A percentile compares a stretch with the other conserved stretches of the same genome.
phyloP scores from a whole-genome alignment of 1,140 invertebrate species.

The Drosophila kurseongensis region DNA sequence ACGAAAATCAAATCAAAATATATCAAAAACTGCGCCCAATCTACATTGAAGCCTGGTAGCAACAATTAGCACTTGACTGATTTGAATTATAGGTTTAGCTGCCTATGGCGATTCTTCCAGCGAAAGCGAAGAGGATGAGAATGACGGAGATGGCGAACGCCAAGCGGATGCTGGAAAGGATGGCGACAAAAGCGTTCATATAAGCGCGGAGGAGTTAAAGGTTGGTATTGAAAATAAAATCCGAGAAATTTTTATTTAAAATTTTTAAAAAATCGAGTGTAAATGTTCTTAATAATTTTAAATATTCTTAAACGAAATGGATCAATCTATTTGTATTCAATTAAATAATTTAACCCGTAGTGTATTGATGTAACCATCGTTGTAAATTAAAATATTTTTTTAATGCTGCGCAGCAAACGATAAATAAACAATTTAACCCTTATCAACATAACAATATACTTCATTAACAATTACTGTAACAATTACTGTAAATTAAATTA shows the following conservation, averaged over 20 bases:
- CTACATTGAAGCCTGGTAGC: constrained; percentile 52
- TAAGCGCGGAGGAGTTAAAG: constrained; percentile 77
- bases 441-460: too few relatives aligned
- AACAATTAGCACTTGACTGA: constrained; percentile 79
- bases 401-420: too few relatives aligned
- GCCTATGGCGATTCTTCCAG: constrained; percentile 81
- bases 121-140: constrained; percentile 68
- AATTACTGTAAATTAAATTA: too few relatives aligned
- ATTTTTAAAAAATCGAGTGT: too few relatives aligned
- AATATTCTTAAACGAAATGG: too few relatives aligned
- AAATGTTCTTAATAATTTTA: too few relatives aligned
- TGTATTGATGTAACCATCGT: too few relatives aligned
- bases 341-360: too few relatives aligned
- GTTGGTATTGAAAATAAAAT: constrained; percentile 9
- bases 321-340: too few relatives aligned
- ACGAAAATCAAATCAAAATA: constrained; percentile 14
- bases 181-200: constrained; percentile 43
- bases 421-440: too few relatives aligned
- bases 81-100: constrained; percentile 84
- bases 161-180: constrained; percentile 40
- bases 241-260: not conserved
- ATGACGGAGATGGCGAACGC: constrained; percentile 37
- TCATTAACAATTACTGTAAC: too few relatives aligned
- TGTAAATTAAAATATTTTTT: too few relatives aligned
- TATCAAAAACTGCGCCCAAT: constrained; percentile 35